Evolutionary conservation across 1,140 invertebrate genomes (phyloP).

Genomic region (Euschistus heros): DNA sequence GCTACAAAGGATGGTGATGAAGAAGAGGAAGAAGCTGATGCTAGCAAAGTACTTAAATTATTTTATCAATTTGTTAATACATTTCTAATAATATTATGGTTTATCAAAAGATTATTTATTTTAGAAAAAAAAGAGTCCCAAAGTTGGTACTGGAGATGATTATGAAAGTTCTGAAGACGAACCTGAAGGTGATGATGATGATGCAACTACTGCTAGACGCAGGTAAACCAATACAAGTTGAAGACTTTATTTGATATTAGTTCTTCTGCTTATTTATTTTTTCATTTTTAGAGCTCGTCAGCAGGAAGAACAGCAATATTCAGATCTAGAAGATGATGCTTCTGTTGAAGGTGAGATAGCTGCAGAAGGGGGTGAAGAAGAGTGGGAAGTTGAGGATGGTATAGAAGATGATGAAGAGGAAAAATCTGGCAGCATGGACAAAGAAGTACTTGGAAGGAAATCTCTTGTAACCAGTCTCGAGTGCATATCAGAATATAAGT

Average conservation of each 20-base stretch:
- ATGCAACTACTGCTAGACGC: slow-evolving; percentile 45
- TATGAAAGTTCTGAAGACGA: slow-evolving; percentile 52
- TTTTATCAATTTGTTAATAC: neutral
- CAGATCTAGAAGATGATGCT: slow-evolving; percentile 33
- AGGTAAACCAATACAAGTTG: slow-evolving; percentile 31
- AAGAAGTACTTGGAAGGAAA: slow-evolving; percentile 38
- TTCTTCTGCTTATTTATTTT: neutral
- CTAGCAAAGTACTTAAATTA: slow-evolving; percentile 16
- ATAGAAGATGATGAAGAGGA: slow-evolving; percentile 40
- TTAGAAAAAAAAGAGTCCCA: neutral
- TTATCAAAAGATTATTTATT: too few relatives aligned
- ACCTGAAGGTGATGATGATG: slow-evolving; percentile 42
- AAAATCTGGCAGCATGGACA: slow-evolving; percentile 26
- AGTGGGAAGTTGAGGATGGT: slow-evolving; percentile 49
- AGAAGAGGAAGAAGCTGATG: slow-evolving; percentile 32
- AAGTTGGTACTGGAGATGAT: slow-evolving; percentile 36
- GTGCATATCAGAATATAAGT: slow-evolving; percentile 8
- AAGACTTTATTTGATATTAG: neutral
- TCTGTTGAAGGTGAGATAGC: neutral
- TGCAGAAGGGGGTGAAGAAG: slow-evolving; percentile 37
- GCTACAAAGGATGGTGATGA: slow-evolving; percentile 41
- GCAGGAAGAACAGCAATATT: slow-evolving; percentile 29
- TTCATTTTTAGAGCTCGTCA: slow-evolving; percentile 22
- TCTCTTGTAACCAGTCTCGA: slow-evolving; percentile 24
- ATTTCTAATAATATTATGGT: neutral